Conservation (phyloP, 2,797 vertebrate genomes). For the Alosa sapidissima region DNA sequence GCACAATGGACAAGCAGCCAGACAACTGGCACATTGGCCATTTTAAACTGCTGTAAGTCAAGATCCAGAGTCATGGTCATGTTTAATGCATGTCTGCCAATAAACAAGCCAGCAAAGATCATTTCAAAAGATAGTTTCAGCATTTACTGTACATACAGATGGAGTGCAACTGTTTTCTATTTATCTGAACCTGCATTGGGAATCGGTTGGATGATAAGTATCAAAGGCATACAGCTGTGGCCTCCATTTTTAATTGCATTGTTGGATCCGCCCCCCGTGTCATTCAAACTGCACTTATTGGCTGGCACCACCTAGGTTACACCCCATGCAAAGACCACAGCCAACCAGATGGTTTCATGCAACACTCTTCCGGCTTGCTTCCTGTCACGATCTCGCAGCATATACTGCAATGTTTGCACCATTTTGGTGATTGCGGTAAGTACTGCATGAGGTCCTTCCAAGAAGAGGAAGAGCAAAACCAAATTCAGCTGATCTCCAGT, state of each 20-base stretch:
- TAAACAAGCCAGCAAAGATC: background rate
- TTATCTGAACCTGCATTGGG: background rate
- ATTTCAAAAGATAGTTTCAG: background rate
- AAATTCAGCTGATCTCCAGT: slow-evolving; percentile 21
- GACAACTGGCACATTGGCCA: background rate
- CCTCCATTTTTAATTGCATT: background rate
- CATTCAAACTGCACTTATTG: background rate
- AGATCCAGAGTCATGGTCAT: background rate
- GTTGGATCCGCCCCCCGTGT: background rate
- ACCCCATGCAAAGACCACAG: background rate
- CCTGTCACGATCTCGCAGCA: slow-evolving; percentile 64
- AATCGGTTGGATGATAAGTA: background rate
- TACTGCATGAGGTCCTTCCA: slow-evolving; percentile 2
- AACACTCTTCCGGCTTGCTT: slow-evolving; percentile 62
- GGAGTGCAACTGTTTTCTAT: background rate
- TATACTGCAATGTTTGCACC: slow-evolving; percentile 45
- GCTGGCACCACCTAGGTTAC: background rate
- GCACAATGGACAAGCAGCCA: slow-evolving; percentile 5
- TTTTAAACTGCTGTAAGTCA: background rate
- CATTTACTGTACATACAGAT: background rate
- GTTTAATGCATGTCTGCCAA: background rate
- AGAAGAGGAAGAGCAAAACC: slow-evolving; percentile 39
- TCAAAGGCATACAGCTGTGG: background rate
- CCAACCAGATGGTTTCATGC: slow-evolving; percentile 11
- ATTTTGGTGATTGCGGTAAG: slow-evolving; percentile 41